Evolutionary conservation across 2,113 vertebrate genomes (phyloP).

Genomic region (Amphiprion percula): DNA sequence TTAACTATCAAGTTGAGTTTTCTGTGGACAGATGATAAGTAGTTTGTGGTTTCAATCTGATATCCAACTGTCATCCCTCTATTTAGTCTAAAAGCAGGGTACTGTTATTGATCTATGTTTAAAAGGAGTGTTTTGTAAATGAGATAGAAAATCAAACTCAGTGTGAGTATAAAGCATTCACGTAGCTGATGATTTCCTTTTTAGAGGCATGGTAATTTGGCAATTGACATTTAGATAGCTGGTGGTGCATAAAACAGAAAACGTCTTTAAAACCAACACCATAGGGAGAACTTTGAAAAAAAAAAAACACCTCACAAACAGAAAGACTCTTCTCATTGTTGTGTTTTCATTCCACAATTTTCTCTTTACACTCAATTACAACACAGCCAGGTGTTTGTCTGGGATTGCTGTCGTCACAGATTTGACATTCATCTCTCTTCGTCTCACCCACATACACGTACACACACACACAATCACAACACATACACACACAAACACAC

Average conservation of each 20-base stretch:
- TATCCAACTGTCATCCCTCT: neutral
- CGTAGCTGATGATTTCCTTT: neutral
- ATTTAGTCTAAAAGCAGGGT: neutral
- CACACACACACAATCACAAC: neutral
- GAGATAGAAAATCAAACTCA: too few species aligned
- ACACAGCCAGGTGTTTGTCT: constrained; percentile 41
- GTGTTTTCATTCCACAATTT: constrained; percentile 19
- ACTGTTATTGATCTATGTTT: neutral
- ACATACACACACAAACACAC: constrained; percentile 3
- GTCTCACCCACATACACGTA: neutral
- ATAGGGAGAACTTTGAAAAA: neutral
- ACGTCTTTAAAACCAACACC: constrained; percentile 9
- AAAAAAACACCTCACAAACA: neutral
- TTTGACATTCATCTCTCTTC: constrained; percentile 47
- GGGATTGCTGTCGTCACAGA: constrained; percentile 21
- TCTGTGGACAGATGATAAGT: neutral
- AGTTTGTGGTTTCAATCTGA: neutral
- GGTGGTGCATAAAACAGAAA: constrained; percentile 11
- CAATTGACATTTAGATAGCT: constrained; percentile 13
- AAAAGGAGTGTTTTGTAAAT: neutral
- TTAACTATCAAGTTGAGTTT: neutral
- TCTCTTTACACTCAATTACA: constrained; percentile 50
- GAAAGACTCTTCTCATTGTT: constrained; percentile 7
- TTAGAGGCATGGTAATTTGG: neutral
- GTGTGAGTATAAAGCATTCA: neutral